phyloP scores from a whole-genome alignment of 2,113 vertebrate genomes.

The Leucoraja erinaceus region DNA sequence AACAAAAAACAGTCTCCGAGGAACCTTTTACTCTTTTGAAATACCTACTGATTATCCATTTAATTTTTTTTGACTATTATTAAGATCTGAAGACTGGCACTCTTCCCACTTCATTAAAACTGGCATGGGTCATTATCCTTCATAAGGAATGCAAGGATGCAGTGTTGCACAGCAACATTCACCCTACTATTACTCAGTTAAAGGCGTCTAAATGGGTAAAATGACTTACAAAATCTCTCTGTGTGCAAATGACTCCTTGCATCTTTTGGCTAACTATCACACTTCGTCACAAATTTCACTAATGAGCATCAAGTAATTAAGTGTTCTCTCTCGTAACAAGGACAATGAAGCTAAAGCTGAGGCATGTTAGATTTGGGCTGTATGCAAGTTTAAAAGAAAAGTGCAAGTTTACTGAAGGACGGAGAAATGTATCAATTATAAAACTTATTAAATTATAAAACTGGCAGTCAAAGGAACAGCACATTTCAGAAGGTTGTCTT shows the following conservation, averaged over 20 bases:
- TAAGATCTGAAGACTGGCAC: constrained; percentile 22
- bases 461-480: not conserved
- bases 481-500: not conserved
- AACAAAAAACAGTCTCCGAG: not conserved
- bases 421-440: not conserved
- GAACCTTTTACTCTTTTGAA: not conserved
- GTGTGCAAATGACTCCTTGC: not conserved
- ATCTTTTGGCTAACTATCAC: not conserved
- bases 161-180: not conserved
- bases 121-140: constrained; percentile 28
- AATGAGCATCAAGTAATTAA: not conserved
- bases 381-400: not conserved
- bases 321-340: not conserved
- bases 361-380: not conserved
- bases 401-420: not conserved
- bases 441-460: not conserved
- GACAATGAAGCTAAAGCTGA: not conserved
- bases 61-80: not conserved
- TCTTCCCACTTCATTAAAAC: constrained; percentile 32
- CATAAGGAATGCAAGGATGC: not conserved
- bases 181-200: not conserved
- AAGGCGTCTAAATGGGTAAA: constrained; percentile 14
- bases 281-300: constrained; percentile 19
- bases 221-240: not conserved
- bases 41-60: not conserved